phyloP scores from a whole-genome alignment of 2,888 invertebrate genomes.

The Galerucella nymphaeae region DNA sequence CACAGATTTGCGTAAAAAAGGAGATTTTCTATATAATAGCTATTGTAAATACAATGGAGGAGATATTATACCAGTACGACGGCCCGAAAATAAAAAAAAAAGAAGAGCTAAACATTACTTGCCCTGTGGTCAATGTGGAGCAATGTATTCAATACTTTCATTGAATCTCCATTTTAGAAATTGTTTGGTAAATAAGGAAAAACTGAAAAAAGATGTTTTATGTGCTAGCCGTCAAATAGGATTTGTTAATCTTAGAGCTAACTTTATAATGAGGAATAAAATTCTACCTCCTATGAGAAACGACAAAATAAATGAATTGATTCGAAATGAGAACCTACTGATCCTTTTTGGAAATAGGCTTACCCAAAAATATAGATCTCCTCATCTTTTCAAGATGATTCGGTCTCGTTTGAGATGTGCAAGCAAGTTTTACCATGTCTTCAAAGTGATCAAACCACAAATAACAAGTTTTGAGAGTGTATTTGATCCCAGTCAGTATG shows the following conservation, averaged over 20 bases:
- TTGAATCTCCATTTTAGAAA: too few relatives aligned
- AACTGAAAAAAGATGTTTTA: background rate
- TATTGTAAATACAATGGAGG: background rate
- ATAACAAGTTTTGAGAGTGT: background rate
- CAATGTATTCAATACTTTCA: too few relatives aligned
- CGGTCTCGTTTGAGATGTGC: background rate
- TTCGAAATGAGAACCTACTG: too few relatives aligned
- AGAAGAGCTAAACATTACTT: too few relatives aligned
- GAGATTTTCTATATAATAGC: background rate
- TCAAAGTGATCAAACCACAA: background rate
- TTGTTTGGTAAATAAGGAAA: background rate
- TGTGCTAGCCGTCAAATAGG: background rate
- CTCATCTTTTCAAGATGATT: background rate
- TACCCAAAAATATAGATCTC: background rate
- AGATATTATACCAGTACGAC: background rate
- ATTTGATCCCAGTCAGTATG: background rate
- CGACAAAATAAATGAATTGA: background rate
- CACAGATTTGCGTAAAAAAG: background rate
- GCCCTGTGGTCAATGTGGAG: too few relatives aligned
- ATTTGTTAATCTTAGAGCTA: background rate
- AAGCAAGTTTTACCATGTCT: background rate
- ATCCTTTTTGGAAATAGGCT: background rate
- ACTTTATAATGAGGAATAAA: background rate
- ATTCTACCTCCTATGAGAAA: background rate
- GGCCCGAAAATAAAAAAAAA: too few relatives aligned